A percentile compares a stretch with the other conserved stretches of the same genome.
Evolutionary conservation across 2,797 vertebrate genomes (phyloP).

Genomic region (Danio choprae): DNA sequence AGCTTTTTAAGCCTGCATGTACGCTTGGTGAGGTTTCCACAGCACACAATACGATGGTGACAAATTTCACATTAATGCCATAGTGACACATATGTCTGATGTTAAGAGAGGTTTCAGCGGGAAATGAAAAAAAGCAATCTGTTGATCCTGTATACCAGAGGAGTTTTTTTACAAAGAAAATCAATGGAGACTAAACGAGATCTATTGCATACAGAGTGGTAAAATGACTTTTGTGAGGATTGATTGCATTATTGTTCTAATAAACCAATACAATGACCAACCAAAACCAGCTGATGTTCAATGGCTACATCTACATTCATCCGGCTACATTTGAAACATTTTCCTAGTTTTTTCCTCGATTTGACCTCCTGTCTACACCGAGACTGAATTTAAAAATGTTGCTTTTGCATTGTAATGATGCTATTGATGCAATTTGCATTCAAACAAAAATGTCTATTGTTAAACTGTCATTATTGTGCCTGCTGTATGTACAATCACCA

Average conservation of each 20-base stretch:
- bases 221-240: background rate
- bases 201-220: slow-evolving; percentile 14
- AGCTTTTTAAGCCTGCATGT: slow-evolving; percentile 35
- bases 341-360: too few relatives aligned
- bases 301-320: background rate
- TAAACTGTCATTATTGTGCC: too few relatives aligned
- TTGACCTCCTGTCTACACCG: too few relatives aligned
- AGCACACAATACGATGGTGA: slow-evolving; percentile 22
- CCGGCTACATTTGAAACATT: too few relatives aligned
- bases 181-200: slow-evolving; percentile 44
- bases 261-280: slow-evolving; percentile 20
- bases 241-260: slow-evolving; percentile 9
- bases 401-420: too few relatives aligned
- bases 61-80: slow-evolving; percentile 36
- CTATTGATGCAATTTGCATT: too few relatives aligned
- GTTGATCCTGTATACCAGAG: slow-evolving; percentile 14
- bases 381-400: too few relatives aligned
- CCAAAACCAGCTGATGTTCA: slow-evolving; percentile 3
- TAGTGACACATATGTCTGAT: slow-evolving; percentile 34
- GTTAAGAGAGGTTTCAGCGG: slow-evolving; percentile 17
- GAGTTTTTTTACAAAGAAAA: slow-evolving; percentile 34
- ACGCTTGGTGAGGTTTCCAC: background rate
- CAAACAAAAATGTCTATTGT: too few relatives aligned
- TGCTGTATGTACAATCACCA: too few relatives aligned
- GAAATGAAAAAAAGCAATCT: slow-evolving; percentile 46